These are phyloP conservation scores for Simalia tracyae DNA, from an alignment of 2,797 vertebrate genomes.

Conservation along the genomic window DNA sequence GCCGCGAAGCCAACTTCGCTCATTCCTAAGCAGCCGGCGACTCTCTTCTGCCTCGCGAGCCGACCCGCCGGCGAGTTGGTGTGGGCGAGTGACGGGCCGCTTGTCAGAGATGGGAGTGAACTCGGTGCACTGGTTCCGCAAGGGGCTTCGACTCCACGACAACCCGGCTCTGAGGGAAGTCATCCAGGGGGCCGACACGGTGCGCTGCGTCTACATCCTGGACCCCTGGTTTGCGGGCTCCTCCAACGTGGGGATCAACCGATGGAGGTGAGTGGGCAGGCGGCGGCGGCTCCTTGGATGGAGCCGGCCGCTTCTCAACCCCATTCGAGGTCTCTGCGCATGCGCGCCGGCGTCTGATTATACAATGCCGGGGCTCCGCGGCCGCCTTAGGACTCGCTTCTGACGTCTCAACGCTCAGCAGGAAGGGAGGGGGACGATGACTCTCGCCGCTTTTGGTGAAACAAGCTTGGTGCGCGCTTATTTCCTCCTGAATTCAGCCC, in stretches of 20 bases:
- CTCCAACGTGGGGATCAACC: slow-evolving; percentile 95
- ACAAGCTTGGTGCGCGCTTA: neutral
- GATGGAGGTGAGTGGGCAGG: slow-evolving; percentile 85
- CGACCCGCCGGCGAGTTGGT: neutral
- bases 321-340: neutral
- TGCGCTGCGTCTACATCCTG: slow-evolving; percentile 93
- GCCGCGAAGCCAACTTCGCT: slow-evolving; percentile 50
- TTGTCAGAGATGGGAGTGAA: slow-evolving; percentile 83
- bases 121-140: slow-evolving; percentile 96
- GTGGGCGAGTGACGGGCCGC: neutral
- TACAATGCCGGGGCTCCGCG: neutral
- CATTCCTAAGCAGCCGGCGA: slow-evolving; percentile 25
- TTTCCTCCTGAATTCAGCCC: neutral
- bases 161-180: slow-evolving; percentile 90
- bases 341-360: neutral
- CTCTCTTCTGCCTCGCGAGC: neutral
- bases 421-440: neutral
- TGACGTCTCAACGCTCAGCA: too few relatives aligned
- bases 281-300: too few relatives aligned
- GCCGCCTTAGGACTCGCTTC: neutral
- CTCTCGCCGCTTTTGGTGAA: neutral
- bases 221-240: slow-evolving; percentile 97
- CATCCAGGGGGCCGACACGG: slow-evolving; percentile 84
- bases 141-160: slow-evolving; percentile 96
- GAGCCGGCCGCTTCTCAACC: neutral